Evolutionary conservation across 2,888 invertebrate genomes (phyloP), one percentile per base, ranked within the genome.

Genomic region (Cephus runcator): DNA sequence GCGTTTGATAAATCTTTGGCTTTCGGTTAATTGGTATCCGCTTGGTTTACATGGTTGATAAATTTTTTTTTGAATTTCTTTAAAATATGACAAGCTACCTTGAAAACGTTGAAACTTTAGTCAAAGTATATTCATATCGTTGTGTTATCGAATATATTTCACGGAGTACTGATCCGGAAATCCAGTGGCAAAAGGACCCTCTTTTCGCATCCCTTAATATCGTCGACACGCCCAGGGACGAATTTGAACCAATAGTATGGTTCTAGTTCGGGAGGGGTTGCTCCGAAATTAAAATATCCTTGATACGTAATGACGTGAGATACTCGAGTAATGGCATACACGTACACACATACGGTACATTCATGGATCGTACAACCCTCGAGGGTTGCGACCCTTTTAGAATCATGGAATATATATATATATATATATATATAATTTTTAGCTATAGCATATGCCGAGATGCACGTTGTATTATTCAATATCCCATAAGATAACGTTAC

Each of bases 381-480:
- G 76, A 73, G 76, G 77, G 79, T 75, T 69, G 77, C 76, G 56
- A 56, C 56, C 56, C 56, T 15, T 56, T 56, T 23, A 56, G 23
- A 56, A 56, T 23, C 56, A 56, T 56, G 56, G 56, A 23, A 56
- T 23, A 56, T 56, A 56, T 40, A 40, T 40, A 36, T 56, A 56
- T 40, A 40, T 40, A 36, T 40, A 40, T 36, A 36, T 36, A 36
- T 40, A 40, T 36, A 15, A 40, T 1, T 56, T 56, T 56, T 23
- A 56, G 56, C 9, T 56, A 56, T 56, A 56, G 56, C 81, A 81
- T 82, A 83, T 81, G 83, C 79, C 74, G 80, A 79, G 76, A 82
- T 83, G 84, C 82, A 81, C 81, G 82, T 88, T 88, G 84, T 85
- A 87, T 88, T 88, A 88, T 88, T 88, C 88, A 88, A 81, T 83